Conservation (phyloP, 2,888 invertebrate species). For the Phorcus lineatus region DNA sequence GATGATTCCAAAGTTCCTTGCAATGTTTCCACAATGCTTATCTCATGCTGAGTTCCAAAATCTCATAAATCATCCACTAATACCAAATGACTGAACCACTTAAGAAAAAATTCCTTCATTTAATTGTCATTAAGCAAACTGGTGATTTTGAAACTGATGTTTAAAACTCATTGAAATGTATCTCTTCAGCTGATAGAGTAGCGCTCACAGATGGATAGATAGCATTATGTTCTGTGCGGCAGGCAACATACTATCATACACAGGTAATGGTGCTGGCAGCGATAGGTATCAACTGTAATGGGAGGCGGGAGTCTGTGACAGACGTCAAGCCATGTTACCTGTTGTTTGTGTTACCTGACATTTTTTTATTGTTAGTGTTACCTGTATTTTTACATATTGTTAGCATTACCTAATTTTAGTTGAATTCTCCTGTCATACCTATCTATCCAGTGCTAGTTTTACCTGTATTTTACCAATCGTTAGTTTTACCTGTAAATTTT, state of each 20-base stretch:
- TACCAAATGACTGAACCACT: background rate
- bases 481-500: no score
- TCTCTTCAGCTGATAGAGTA: background rate
- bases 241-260: background rate
- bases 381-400: no score
- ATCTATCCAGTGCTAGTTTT: background rate
- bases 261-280: background rate
- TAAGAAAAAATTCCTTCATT: slow-evolving; percentile 7
- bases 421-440: no score
- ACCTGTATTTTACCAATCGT: background rate
- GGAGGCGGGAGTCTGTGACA: background rate
- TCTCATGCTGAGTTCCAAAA: background rate
- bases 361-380: no score
- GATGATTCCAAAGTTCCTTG: background rate
- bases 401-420: no score
- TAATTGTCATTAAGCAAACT: slow-evolving; percentile 17
- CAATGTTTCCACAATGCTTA: background rate
- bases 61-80: background rate
- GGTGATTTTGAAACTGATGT: slow-evolving; percentile 12
- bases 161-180: background rate
- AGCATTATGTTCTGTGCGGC: background rate
- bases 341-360: no score
- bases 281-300: background rate
- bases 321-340: background rate
- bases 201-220: background rate